These are phyloP conservation scores for Pteria penguin DNA, from an alignment of 2,888 invertebrate genomes.

Conservation along the genomic window DNA sequence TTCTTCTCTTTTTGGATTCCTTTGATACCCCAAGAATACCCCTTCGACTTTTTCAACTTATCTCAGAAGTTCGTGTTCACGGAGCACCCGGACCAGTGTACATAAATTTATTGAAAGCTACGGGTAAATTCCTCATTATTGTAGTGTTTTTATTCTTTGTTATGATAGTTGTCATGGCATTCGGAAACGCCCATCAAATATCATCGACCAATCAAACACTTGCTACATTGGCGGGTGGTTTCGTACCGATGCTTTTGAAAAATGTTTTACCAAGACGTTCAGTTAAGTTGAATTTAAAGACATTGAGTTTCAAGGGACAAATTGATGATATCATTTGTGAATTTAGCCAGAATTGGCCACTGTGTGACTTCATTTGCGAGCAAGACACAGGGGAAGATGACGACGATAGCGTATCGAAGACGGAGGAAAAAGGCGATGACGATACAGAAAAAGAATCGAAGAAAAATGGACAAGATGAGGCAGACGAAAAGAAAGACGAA, in stretches of 20 bases:
- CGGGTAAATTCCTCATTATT: conserved; percentile 75
- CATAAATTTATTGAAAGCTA: conserved; percentile 72
- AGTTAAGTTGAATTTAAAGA: conserved; percentile 75
- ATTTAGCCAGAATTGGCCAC: conserved; percentile 76
- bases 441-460: conserved; percentile 12
- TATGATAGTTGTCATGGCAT: conserved; percentile 76
- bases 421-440: conserved; percentile 35
- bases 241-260: conserved; percentile 75
- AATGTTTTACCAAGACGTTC: conserved; percentile 76
- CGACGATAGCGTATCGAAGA: conserved; percentile 51
- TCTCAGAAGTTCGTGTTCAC: conserved; percentile 74
- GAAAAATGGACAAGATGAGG: conserved; percentile 10
- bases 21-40: conserved; percentile 77
- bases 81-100: conserved; percentile 78
- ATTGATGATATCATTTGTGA: conserved; percentile 74
- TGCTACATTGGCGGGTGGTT: conserved; percentile 75
- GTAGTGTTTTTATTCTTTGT: conserved; percentile 76
- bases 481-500: conserved; percentile 27
- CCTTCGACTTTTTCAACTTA: conserved; percentile 70
- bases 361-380: conserved; percentile 72
- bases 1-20: conserved; percentile 76
- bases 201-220: conserved; percentile 77
- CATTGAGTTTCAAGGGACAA: conserved; percentile 76
- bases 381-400: conserved; percentile 59
- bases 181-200: conserved; percentile 73